These are phyloP conservation scores for Oxycera nigricornis DNA, from an alignment of 2,888 invertebrate genomes.

Conservation along the genomic window DNA sequence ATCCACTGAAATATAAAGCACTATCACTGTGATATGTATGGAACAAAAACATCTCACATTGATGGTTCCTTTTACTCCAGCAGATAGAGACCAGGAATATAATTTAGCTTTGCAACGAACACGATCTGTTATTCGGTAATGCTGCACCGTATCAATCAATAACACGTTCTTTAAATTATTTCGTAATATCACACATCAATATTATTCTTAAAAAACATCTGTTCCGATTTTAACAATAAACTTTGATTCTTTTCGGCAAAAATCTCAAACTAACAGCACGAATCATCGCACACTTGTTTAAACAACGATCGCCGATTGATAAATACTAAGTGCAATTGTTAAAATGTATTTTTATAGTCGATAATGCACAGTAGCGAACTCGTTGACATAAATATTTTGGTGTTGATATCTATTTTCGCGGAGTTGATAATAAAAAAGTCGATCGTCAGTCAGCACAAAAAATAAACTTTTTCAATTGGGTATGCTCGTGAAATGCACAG, in stretches of 20 bases:
- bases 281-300: neutral
- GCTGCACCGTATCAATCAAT: neutral
- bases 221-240: slow-evolving; percentile 20
- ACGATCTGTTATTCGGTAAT: neutral
- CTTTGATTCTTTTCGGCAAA: slow-evolving; percentile 6
- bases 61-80: slow-evolving; percentile 48
- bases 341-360: slow-evolving; percentile 20
- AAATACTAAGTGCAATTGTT: slow-evolving; percentile 17
- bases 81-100: neutral
- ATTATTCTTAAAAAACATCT: neutral
- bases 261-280: neutral
- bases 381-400: slow-evolving; percentile 18
- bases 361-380: neutral
- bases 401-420: slow-evolving; percentile 13
- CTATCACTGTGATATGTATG: slow-evolving; percentile 49
- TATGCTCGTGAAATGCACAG: no score
- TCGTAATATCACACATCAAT: neutral
- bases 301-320: slow-evolving; percentile 12
- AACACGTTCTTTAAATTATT: neutral
- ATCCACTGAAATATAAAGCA: slow-evolving; percentile 47
- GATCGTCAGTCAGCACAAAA: slow-evolving; percentile 22
- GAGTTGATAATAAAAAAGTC: neutral
- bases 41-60: slow-evolving; percentile 45
- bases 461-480: neutral
- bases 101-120: neutral